Percentiles rank a stretch among this genome's conserved stretches.
These are phyloP conservation scores for Eulemur rubriventer DNA, from an alignment of 2,797 vertebrate genomes.

Conservation along the genomic window DNA sequence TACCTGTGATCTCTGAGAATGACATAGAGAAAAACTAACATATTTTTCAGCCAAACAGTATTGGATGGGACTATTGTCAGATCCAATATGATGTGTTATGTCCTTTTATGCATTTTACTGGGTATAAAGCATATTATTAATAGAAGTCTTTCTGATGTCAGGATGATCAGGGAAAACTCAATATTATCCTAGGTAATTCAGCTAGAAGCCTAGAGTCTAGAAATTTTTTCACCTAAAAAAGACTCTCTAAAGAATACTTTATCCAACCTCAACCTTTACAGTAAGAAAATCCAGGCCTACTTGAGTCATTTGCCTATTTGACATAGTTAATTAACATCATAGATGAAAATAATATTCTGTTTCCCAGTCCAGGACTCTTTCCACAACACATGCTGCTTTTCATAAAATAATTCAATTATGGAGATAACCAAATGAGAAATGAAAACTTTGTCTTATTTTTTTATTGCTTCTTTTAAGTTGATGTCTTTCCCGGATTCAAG, in stretches of 20 bases:
- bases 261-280: not conserved
- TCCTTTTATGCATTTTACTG: not conserved
- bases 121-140: not conserved
- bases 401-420: not conserved
- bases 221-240: not conserved
- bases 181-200: not conserved
- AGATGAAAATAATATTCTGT: not conserved
- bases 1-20: not conserved
- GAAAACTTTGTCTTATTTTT: not conserved
- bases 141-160: not conserved
- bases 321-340: not conserved
- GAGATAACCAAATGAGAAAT: not conserved
- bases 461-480: not conserved
- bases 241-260: not conserved
- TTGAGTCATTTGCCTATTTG: not conserved
- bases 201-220: not conserved
- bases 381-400: not conserved
- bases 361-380: not conserved
- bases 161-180: not conserved
- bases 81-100: not conserved
- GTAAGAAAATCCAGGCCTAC: not conserved
- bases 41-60: not conserved
- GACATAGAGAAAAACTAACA: not conserved
- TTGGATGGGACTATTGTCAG: not conserved
- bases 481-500: not conserved